Base-by-base conservation (phyloP, 2,113 vertebrate species). In the Henicopernis longicauda region DNA sequence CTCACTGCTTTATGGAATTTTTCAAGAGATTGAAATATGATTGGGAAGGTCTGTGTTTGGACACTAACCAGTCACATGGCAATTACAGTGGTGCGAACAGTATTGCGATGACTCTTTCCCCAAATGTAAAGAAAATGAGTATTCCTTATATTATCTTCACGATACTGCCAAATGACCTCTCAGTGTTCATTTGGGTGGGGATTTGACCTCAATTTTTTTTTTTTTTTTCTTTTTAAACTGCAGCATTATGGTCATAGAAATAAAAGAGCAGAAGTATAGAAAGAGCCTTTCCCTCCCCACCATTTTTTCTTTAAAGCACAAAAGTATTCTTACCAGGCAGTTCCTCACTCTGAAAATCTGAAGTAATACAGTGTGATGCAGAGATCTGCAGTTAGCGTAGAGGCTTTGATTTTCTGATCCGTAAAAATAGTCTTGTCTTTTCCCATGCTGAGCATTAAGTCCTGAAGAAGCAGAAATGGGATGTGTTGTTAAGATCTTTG, bases 51-150 rank as follows among this genome's bases (percentile, higher is more conserved):
- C 65, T 55, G 26, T 20, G n/a, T n/a, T 31, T 31, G 73, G 44
- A 18, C 13, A 5, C n/a, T 27, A 10, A 16, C 3, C 55, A 22
- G 29, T 21, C 40, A 3, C 58, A 4, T 0, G 6, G 26, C 25
- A 7, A 0, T 42, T 5, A 0, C 16, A 6, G 62, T 16, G 47
- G 23, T 0, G 31, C 4, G 61, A 19, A 3, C 9, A 10, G 0
- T 3, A 9, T 0, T 34, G 27, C 3, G 3, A 8, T 10, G 9
- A 11, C 36, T 67, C 32, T 69, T 69, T 14, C 26, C 29, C 34
- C 22, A 47, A 19, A 8, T 16, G 16, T 57, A 15, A 27, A 76
- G 65, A 31, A 7, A 63, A 49, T 26, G 15, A 22, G 6, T 21
- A 10, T 18, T 86, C 25, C 29, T 31, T 3, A 9, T 4, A 12